Evolutionary conservation across 2,797 vertebrate species (phyloP), one percentile per base, ranked within the genome.

Genomic region (Petrocephalus schoutedeni): DNA sequence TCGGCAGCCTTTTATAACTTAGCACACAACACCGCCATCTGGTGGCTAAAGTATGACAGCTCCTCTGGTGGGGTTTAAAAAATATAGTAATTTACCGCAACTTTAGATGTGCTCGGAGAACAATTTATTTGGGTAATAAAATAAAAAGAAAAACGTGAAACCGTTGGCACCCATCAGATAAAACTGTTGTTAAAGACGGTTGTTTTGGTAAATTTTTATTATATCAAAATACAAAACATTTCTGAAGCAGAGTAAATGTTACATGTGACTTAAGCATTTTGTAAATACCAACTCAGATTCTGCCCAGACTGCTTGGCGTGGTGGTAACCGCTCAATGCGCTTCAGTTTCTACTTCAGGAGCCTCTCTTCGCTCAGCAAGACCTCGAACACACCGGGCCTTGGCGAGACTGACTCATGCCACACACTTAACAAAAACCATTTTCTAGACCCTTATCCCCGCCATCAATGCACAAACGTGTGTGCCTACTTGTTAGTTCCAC

Each of bases 201-300:
- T 88, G 92, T 95, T 95, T 93, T 93, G 94, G 92, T 93, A 96
- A 96, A 95, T 93, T 93, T 97, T 97, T 97, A 97, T 97, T 96
- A 96, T 97, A 96, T 96, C 95, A 97, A 97, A 97, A 97, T 97
- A 97, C 96, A 97, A 97, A 97, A 97, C 95, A 96, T 95, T 95
- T 96, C 93, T 96, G 95, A 96, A 96, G 96, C 95, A 95, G 94
- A 93, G 92, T 95, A 94, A 91, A 95, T 94, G 95, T 96, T 95
- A 96, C 95, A 96, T 95, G 95, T 95, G 94, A 93, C 89, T 88
- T 84, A 91, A 95, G 94, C 94, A 95, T 94, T 94, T 74, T 91
- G 90, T 94, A 93, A 93, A 94, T 94, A 92, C 93, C 92, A 91
- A 89, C 86, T 90, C 92, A 89, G 82, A 28, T 88, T 90, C 49